These are phyloP conservation scores for Centrocercus urophasianus DNA, from an alignment of 2,113 vertebrate species.

Conservation along the genomic window DNA sequence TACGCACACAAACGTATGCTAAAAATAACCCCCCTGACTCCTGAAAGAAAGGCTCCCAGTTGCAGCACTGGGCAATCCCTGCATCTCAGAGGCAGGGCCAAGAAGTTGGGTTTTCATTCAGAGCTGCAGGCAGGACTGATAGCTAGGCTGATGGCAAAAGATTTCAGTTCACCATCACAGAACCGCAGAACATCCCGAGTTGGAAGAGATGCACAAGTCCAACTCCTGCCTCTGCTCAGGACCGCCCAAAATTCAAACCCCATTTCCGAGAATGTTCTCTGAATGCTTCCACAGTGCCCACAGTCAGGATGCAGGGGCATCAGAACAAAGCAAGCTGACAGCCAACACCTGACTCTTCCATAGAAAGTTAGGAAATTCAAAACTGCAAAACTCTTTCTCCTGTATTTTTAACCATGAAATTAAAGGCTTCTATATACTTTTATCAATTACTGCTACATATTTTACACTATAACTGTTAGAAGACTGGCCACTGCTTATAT, in stretches of 20 bases:
- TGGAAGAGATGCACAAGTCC: not conserved
- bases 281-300: not conserved
- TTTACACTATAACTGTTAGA: not conserved
- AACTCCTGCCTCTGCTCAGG: not conserved
- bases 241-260: not conserved
- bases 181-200: not conserved
- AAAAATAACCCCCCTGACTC: slow-evolving; percentile 2
- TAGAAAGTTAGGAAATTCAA: not conserved
- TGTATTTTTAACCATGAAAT: not conserved
- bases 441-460: not conserved
- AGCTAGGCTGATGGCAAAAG: not conserved
- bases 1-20: not conserved
- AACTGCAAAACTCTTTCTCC: not conserved
- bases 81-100: not conserved
- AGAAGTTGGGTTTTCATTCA: not conserved
- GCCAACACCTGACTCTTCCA: not conserved
- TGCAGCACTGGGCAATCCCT: rapidly evolving
- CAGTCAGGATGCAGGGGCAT: not conserved
- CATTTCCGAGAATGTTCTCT: not conserved
- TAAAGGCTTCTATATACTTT: not conserved
- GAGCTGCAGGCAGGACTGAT: not conserved
- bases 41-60: not conserved
- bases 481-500: not conserved
- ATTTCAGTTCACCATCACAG: not conserved
- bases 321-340: not conserved